Percentiles rank a stretch among this genome's conserved stretches.
Conservation (phyloP, 1,140 invertebrate species). For the Psix sp. region DNA sequence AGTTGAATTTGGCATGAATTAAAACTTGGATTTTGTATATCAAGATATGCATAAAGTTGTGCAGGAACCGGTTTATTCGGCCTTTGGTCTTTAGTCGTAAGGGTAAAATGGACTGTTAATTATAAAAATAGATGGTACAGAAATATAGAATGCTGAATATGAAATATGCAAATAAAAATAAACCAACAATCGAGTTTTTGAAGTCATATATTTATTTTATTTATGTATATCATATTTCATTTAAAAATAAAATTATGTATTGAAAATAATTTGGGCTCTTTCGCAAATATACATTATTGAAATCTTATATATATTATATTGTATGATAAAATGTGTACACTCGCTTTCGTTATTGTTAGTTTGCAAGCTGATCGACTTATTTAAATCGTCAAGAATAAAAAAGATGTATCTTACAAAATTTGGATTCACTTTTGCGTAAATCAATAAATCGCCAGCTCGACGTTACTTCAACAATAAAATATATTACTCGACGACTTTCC, state of each 20-base stretch:
- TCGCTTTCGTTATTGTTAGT: conserved; percentile 60
- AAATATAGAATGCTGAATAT: neutral
- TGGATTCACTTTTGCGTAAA: neutral
- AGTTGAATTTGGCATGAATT: too few species aligned
- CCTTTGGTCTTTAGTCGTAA: too few species aligned
- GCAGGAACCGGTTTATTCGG: too few species aligned
- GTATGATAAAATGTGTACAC: conserved; percentile 51
- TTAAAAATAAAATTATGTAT: conserved; percentile 78
- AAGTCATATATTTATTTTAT: conserved; percentile 47
- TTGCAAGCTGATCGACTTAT: conserved; percentile 54
- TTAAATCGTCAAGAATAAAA: neutral
- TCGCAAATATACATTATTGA: conserved; percentile 66
- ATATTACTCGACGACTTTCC: conserved; percentile 69
- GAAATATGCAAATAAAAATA: neutral
- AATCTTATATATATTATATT: conserved; percentile 61
- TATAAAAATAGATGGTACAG: too few species aligned
- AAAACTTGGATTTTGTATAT: too few species aligned
- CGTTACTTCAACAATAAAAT: conserved; percentile 48
- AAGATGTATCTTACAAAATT: neutral
- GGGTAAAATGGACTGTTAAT: too few species aligned
- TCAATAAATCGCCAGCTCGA: conserved; percentile 45
- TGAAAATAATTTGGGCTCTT: conserved; percentile 73
- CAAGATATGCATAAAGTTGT: too few species aligned
- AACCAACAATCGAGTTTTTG: neutral
- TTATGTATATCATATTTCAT: conserved; percentile 75